Base-by-base conservation (phyloP, 2,113 vertebrate genomes). In the Prunella fulvescens region DNA sequence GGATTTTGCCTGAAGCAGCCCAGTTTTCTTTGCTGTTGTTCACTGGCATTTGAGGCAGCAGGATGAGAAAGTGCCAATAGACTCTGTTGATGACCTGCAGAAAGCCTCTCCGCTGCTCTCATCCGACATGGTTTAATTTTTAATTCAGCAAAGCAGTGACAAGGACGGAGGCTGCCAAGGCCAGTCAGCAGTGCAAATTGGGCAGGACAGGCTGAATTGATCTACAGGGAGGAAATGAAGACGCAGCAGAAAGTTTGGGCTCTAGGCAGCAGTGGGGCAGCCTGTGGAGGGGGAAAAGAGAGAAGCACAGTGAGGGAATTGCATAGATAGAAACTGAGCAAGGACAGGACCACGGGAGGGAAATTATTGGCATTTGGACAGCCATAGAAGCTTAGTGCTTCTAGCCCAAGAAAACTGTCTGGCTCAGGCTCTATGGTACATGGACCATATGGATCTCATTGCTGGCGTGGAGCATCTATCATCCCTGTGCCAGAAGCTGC, bases 141-240 rank as follows among this genome's bases (percentile, higher is more conserved):
- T 97, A 97, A 97, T 95, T 95, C 95, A 86, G 95, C 76, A 94
- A 74, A 95, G 86, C 90, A 82, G 72, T 47, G 74, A 97, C 95
- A 97, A 97, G 96, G 96, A 97, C 72, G 1, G 66, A 84, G 86
- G 81, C 72, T 71, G 95, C 96, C 42, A 87, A 93, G 79, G 94
- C 95, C 81, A 89, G 86, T 73, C 93, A 71, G 88, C 81, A 92
- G 69, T 0, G 0, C 84, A 95, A 97, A 97, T 95, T 96, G 96
- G 81, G 86, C 84, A 85, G 93, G 96, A 97, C 95, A 95, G 94
- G 51, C 54, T 96, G 84, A 94, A 97, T 95, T 97, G 95, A 97
- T 97, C 95, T 94, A 73, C 94, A 70, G 70, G 71, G 70, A 95
- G 69, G 93, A 97, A 97, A 95, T 84, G 88, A 97, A 97, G 95